These are phyloP conservation scores for Acrossocheilus wenchowensis DNA, from an alignment of 2,797 vertebrate genomes.

Conservation along the genomic window DNA sequence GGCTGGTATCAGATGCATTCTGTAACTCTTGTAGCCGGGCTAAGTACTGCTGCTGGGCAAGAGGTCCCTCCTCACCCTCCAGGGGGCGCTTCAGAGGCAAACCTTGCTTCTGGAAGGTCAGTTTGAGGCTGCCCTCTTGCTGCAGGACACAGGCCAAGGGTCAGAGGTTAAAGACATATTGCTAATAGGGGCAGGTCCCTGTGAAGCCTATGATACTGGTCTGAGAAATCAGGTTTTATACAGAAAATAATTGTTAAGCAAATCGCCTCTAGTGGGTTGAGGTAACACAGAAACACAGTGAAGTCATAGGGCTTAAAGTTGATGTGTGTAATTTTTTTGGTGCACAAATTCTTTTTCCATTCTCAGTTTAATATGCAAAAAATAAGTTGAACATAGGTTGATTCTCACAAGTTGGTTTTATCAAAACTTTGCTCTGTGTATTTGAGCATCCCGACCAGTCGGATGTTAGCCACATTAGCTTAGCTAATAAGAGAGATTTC, in stretches of 20 bases:
- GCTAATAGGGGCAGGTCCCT: neutral
- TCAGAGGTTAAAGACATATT: neutral
- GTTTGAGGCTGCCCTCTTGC: constrained; percentile 97
- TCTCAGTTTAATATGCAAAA: neutral
- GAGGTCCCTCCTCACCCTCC: constrained; percentile 86
- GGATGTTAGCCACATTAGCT: neutral
- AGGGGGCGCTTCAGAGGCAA: constrained; percentile 90
- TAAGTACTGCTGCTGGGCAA: constrained; percentile 94
- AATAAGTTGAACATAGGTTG: neutral
- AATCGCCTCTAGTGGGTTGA: neutral
- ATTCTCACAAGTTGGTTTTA: neutral
- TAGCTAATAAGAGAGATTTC: neutral
- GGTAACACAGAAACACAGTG: constrained; percentile 4
- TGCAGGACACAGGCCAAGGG: constrained; percentile 61
- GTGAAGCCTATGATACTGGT: neutral
- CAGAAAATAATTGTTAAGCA: neutral
- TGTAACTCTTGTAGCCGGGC: constrained; percentile 93
- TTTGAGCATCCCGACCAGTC: neutral
- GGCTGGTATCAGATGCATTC: constrained; percentile 89
- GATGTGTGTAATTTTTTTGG: constrained; percentile 3
- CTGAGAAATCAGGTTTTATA: neutral
- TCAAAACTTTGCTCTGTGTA: neutral
- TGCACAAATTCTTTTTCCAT: neutral
- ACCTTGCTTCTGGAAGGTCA: constrained; percentile 99
- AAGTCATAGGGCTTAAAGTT: neutral